Conservation (phyloP, 2,113 vertebrate species). For the Gopherus flavomarginatus region DNA sequence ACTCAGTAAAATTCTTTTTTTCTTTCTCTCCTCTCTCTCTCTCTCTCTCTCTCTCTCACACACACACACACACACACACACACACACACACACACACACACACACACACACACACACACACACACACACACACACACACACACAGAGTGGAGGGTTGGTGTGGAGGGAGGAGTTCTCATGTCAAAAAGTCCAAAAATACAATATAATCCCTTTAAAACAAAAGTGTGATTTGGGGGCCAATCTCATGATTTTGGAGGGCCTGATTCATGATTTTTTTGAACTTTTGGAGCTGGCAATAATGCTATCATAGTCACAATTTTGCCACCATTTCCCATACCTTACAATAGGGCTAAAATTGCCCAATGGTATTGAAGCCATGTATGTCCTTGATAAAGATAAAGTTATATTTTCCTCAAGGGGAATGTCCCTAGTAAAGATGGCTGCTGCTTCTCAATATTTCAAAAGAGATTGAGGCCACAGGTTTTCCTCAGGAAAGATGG, state of each 20-base stretch:
- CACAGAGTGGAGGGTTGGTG: no score
- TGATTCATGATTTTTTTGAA: background rate
- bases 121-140: no score
- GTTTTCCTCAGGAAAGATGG: background rate
- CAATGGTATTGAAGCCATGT: background rate
- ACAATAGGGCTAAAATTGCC: background rate
- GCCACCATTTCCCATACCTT: background rate
- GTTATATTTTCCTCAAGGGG: background rate
- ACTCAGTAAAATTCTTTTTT: no score
- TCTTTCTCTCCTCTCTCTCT: background rate
- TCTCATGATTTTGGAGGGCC: background rate
- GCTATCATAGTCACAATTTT: background rate
- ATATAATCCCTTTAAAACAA: background rate
- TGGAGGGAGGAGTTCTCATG: no score
- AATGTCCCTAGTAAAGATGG: background rate
- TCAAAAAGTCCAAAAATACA: no score
- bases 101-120: no score
- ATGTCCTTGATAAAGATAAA: background rate
- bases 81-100: no score
- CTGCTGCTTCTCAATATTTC: background rate
- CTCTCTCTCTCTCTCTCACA: background rate
- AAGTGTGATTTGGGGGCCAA: background rate
- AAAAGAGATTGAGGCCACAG: background rate
- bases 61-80: no score
- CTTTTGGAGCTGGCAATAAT: background rate